These are phyloP conservation scores for Leuctra nigra DNA, from an alignment of 2,888 invertebrate genomes.

Conservation along the genomic window DNA sequence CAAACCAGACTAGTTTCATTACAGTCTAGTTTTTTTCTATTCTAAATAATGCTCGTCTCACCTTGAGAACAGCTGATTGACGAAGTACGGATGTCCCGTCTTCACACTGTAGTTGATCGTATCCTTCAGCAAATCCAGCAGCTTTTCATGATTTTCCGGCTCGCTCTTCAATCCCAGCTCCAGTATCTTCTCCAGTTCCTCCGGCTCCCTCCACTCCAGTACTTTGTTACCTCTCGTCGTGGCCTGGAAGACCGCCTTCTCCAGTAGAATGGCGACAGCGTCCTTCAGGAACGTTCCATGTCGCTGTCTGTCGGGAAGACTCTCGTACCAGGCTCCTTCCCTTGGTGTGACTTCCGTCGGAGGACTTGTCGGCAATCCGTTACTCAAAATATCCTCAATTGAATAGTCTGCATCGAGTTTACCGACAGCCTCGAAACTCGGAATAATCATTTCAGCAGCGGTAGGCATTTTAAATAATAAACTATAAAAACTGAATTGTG, in stretches of 20 bases:
- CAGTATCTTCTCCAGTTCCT: constrained; percentile 57
- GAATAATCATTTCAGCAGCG: constrained; percentile 14
- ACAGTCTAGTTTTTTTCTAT: no score
- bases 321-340: constrained; percentile 23
- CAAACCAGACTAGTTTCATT: no score
- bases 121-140: constrained; percentile 59
- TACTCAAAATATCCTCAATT: constrained; percentile 11
- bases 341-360: not conserved
- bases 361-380: not conserved
- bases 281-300: constrained; percentile 68
- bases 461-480: constrained; percentile 20
- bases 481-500: no score
- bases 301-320: constrained; percentile 50
- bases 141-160: constrained; percentile 57
- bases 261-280: constrained; percentile 62
- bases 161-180: constrained; percentile 56
- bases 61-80: constrained; percentile 81
- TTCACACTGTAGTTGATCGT: constrained; percentile 82
- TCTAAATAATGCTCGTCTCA: no score
- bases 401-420: constrained; percentile 17
- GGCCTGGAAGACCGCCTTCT: constrained; percentile 69
- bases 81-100: constrained; percentile 83
- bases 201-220: constrained; percentile 74
- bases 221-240: constrained; percentile 65
- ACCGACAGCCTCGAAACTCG: constrained; percentile 8